Percentiles rank a stretch among this genome's conserved stretches.
These are phyloP conservation scores for Papilio polytes DNA, from an alignment of 1,140 invertebrate species.

Conservation along the genomic window DNA sequence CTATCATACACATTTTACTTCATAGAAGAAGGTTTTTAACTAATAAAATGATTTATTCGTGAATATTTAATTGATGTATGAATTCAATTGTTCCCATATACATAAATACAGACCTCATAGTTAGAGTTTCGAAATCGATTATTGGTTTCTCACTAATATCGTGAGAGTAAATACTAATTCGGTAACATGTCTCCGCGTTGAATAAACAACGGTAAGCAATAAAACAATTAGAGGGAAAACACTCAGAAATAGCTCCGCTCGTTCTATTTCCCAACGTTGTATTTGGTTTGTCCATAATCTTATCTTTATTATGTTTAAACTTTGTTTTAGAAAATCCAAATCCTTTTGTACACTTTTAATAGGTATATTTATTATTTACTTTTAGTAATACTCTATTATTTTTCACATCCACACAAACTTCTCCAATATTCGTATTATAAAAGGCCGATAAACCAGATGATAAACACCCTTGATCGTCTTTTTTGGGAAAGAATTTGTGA, in stretches of 20 bases:
- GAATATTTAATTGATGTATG: no score
- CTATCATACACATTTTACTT: no score
- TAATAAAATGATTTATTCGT: no score
- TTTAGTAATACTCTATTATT: neutral
- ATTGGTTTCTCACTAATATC: neutral
- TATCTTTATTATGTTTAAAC: neutral
- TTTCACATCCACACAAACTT: no score
- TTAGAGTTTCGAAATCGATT: neutral
- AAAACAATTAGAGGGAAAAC: neutral
- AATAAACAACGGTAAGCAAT: slow-evolving; percentile 9
- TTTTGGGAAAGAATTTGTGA: neutral
- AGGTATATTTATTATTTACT: no score
- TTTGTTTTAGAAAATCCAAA: neutral
- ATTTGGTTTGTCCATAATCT: neutral
- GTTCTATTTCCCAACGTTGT: neutral
- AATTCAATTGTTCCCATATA: no score
- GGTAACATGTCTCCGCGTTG: slow-evolving; percentile 2
- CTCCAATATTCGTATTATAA: no score
- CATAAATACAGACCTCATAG: no score
- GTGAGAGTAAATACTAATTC: neutral
- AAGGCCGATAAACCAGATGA: no score
- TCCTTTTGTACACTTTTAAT: neutral
- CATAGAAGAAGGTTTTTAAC: no score
- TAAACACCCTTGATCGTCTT: neutral
- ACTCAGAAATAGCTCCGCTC: slow-evolving; percentile 3